Evolutionary conservation across 1,140 invertebrate species (phyloP).

Genomic region (Apis laboriosa): DNA sequence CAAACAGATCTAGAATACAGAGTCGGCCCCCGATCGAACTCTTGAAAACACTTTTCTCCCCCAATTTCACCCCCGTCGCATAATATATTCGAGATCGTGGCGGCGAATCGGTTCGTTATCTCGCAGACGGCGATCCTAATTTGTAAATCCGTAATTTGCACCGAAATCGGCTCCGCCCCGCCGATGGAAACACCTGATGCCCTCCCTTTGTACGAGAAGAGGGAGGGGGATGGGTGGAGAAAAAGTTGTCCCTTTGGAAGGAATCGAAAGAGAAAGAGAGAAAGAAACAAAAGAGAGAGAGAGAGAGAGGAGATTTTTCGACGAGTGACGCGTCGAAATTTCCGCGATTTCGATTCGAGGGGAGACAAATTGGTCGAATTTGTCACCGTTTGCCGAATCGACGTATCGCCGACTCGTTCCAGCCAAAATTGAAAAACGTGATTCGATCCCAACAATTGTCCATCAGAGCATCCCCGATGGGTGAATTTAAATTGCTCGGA

Average conservation of each 20-base stretch:
- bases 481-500: neutral
- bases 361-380: slow-evolving; percentile 26
- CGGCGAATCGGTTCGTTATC: slow-evolving; percentile 3
- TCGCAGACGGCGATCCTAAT: slow-evolving; percentile 11
- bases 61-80: neutral
- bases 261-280: neutral
- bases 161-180: slow-evolving; percentile 2
- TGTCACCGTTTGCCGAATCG: slow-evolving; percentile 22
- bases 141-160: slow-evolving; percentile 37
- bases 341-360: neutral
- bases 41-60: neutral
- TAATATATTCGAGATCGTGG: slow-evolving; percentile 19
- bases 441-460: neutral
- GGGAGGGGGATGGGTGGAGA: neutral
- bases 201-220: neutral
- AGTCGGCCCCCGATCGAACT: neutral
- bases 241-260: neutral
- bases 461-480: neutral
- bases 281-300: neutral
- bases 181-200: slow-evolving; percentile 18
- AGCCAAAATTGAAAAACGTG: slow-evolving; percentile 6
- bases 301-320: slow-evolving; percentile 4
- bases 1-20: neutral
- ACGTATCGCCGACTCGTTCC: neutral
- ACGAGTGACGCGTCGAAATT: slow-evolving; percentile 21